phyloP scores from a whole-genome alignment of 1,140 invertebrate genomes.

The Magallana ariakensis region DNA sequence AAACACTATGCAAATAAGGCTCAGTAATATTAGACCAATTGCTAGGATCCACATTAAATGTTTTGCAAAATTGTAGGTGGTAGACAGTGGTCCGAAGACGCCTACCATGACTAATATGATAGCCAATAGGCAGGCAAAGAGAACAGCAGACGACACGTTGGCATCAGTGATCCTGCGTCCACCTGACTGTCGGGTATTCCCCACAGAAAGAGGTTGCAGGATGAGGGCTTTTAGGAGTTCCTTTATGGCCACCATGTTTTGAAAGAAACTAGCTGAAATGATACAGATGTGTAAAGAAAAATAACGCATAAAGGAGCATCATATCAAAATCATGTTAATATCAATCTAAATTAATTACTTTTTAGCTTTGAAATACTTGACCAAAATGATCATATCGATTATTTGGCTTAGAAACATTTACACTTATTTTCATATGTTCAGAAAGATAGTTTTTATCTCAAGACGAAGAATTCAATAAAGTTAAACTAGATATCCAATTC shows the following conservation, averaged over 20 bases:
- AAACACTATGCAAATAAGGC: background rate
- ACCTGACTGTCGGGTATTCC: background rate
- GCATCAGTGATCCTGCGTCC: background rate
- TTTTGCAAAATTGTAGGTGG: background rate
- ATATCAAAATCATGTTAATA: no score
- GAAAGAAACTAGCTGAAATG: no score
- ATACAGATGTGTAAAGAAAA: no score
- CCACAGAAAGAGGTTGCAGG: conserved; percentile 1
- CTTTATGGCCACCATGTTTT: background rate
- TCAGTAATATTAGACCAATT: background rate
- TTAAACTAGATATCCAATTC: no score
- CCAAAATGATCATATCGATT: no score
- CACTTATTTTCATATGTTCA: no score
- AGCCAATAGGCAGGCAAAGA: background rate
- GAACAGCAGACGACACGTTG: conserved; percentile 21
- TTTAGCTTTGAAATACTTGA: no score
- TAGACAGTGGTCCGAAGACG: background rate
- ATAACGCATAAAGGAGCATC: no score
- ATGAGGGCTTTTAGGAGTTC: background rate
- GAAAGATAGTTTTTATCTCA: no score
- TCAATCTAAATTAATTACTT: no score
- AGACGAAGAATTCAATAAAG: no score
- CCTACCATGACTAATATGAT: background rate
- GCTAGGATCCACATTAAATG: background rate
- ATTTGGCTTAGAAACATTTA: no score